Base-by-base conservation (phyloP, 2,888 invertebrate genomes). In the Euproctis similis region DNA sequence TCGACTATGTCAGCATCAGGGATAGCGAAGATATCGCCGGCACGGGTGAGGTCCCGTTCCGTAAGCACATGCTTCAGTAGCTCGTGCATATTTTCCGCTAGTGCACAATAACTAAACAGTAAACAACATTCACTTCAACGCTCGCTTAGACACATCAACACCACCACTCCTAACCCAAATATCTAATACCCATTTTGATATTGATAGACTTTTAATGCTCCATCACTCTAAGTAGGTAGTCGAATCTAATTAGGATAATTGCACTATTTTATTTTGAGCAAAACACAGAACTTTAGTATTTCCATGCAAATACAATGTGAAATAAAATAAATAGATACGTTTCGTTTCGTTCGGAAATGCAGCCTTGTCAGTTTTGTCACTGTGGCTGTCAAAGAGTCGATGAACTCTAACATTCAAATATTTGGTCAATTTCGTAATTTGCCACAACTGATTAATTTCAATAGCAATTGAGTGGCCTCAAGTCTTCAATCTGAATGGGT, bases 1-100 rank as follows among this genome's bases (percentile, higher is more conserved):
- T 91, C 89, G 12, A 94, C 93, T 50, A 97, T 95, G 45, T 92
- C 91, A 35, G 90, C 88, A 82, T 97, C 95, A 24, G 92, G 89
- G 39, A 97, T 89, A 7, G 93, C 91, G 76, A 97, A 97, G 42
- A 97, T 87, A 74, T 96, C 96, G 13, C 96, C 96, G 53, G 96
- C 96, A 68, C 92, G 85, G 28, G 96, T 95, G 37, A 97, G 87
- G 80, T 97, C 96, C 68, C 94, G 90, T 71, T 94, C 92, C 59
- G 91, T 93, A 46, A 97, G 87, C 45, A 97, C 95, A 86, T 94
- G 93, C 63, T 92, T 92, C 67, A 97, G 92, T 62, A 97, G 86
- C 75, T 94, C 94, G 82, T 96, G 95, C 95, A 96, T 96, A 66
- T 81, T 61, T 30, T 22, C 30, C 30, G 24, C 34, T 34, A 26